Evolutionary conservation across 2,113 vertebrate genomes (phyloP).

Genomic region (Rhinopithecus roxellana): DNA sequence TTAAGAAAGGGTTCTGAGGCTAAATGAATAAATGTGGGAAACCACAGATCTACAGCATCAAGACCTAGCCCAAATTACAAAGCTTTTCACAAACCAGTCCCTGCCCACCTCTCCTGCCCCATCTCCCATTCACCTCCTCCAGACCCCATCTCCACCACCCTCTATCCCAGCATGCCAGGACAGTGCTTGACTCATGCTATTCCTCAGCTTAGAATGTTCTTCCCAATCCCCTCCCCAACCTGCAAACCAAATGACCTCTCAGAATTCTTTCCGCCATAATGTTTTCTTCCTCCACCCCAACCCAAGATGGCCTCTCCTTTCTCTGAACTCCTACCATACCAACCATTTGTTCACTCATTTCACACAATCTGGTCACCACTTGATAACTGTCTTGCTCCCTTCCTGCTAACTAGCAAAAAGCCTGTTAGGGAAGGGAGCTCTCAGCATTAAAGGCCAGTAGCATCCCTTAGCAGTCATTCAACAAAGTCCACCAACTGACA

Average conservation of each 20-base stretch:
- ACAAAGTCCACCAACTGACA: background rate
- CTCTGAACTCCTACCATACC: background rate
- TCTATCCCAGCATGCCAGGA: rapidly evolving
- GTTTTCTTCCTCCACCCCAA: background rate
- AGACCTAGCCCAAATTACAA: background rate
- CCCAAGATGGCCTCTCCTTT: background rate
- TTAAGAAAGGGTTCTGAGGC: background rate
- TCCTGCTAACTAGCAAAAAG: background rate
- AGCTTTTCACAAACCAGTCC: background rate
- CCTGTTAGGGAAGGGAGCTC: background rate
- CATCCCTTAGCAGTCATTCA: background rate
- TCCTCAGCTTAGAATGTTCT: background rate
- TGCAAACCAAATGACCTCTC: background rate
- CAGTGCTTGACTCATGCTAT: background rate
- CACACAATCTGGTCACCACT: background rate
- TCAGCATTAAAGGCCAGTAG: background rate
- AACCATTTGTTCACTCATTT: background rate
- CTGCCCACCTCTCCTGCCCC: background rate
- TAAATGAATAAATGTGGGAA: background rate
- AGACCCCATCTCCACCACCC: background rate
- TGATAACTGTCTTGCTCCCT: background rate
- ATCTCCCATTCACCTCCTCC: background rate
- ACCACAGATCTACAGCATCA: background rate
- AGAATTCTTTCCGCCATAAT: background rate
- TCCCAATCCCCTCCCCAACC: background rate